A percentile compares a stretch with the other conserved stretches of the same genome.
Conservation (phyloP, 1,140 invertebrate species). For the Pararge aegeria region DNA sequence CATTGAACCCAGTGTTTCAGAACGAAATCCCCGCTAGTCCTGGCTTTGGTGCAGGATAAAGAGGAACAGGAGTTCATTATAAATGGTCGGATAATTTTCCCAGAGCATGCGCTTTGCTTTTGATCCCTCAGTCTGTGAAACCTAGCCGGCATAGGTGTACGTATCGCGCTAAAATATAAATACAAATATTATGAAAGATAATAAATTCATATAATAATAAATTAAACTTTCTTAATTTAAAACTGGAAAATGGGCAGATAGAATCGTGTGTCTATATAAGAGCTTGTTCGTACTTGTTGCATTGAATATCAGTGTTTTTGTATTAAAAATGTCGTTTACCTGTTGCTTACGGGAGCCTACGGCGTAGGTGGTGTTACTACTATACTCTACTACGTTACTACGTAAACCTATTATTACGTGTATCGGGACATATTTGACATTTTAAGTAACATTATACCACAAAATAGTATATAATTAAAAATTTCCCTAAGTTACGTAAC, state of each 20-base stretch:
- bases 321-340: conserved; percentile 26
- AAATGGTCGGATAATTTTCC: conserved; percentile 30
- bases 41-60: neutral
- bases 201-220: neutral
- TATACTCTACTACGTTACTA: neutral
- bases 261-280: neutral
- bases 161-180: neutral
- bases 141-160: conserved; percentile 38
- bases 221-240: neutral
- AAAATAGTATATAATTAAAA: neutral
- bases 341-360: conserved; percentile 25
- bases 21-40: conserved; percentile 16
- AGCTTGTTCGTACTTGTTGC: conserved; percentile 1
- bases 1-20: conserved; percentile 24
- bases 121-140: conserved; percentile 39
- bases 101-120: conserved; percentile 51
- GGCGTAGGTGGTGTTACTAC: conserved; percentile 27
- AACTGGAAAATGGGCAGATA: neutral
- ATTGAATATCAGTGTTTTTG: conserved; percentile 4
- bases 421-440: neutral
- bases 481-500: neutral
- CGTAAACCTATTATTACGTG: neutral
- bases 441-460: neutral
- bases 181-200: neutral
- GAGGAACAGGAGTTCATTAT: conserved; percentile 29